Conservation (phyloP, 2,797 vertebrate species). For the Rhinophrynus dorsalis region DNA sequence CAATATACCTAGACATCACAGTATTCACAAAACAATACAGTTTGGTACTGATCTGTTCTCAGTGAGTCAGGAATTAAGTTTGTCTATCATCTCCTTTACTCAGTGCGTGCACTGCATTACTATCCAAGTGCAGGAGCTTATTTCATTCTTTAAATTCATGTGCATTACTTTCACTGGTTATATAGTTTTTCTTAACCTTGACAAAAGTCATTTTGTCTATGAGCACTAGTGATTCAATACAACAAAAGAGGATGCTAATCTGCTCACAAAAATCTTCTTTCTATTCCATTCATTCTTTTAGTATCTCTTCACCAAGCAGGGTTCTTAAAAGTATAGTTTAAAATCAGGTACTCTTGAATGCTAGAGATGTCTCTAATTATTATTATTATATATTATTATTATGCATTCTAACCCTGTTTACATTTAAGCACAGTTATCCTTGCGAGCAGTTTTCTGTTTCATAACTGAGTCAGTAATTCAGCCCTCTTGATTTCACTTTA, state of each 20-base stretch:
- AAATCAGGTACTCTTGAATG: too few species aligned
- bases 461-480: too few species aligned
- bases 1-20: not conserved
- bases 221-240: conserved; percentile 15
- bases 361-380: too few species aligned
- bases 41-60: conserved; percentile 14
- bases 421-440: too few species aligned
- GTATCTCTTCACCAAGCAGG: not conserved
- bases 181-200: conserved; percentile 22
- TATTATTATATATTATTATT: too few species aligned
- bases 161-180: conserved; percentile 1
- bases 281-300: not conserved
- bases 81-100: conserved; percentile 5
- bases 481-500: too few species aligned
- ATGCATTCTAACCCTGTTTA: too few species aligned
- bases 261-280: not conserved
- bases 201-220: conserved; percentile 16
- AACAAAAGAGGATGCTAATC: not conserved
- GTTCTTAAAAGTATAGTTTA: too few species aligned
- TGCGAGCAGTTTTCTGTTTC: too few species aligned
- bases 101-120: conserved; percentile 2
- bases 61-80: conserved; percentile 10
- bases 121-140: not conserved
- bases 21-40: conserved; percentile 7
- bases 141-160: conserved; percentile 3